Evolutionary conservation across 2,113 vertebrate species (phyloP).

Genomic region (Psilopsiagon aurifrons): DNA sequence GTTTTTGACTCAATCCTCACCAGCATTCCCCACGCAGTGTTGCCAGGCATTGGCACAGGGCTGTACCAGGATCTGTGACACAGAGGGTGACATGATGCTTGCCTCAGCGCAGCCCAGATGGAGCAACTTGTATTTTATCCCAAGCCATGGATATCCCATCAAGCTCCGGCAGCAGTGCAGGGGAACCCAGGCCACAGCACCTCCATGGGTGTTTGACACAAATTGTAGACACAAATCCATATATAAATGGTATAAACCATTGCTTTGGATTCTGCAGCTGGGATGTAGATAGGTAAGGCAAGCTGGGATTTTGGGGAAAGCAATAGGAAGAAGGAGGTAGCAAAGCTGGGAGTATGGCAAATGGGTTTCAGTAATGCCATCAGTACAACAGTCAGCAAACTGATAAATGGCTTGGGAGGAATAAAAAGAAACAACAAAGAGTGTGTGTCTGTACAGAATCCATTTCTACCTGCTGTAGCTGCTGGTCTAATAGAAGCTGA

Average conservation of each 20-base stretch:
- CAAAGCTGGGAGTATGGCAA: neutral
- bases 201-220: neutral
- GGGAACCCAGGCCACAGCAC: neutral
- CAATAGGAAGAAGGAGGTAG: neutral
- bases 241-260: neutral
- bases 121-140: neutral
- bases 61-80: neutral
- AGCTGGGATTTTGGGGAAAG: neutral
- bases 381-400: neutral
- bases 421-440: neutral
- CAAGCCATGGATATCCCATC: neutral
- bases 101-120: neutral
- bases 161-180: neutral
- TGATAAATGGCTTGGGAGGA: neutral
- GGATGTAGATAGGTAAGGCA: neutral
- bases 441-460: neutral
- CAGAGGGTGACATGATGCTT: neutral
- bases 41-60: neutral
- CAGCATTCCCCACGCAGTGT: neutral
- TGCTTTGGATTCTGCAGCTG: neutral
- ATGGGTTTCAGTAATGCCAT: neutral
- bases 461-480: neutral
- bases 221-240: neutral
- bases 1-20: neutral
- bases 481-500: neutral